phyloP scores from a whole-genome alignment of 2,888 invertebrate species.

The Blera fallax region DNA sequence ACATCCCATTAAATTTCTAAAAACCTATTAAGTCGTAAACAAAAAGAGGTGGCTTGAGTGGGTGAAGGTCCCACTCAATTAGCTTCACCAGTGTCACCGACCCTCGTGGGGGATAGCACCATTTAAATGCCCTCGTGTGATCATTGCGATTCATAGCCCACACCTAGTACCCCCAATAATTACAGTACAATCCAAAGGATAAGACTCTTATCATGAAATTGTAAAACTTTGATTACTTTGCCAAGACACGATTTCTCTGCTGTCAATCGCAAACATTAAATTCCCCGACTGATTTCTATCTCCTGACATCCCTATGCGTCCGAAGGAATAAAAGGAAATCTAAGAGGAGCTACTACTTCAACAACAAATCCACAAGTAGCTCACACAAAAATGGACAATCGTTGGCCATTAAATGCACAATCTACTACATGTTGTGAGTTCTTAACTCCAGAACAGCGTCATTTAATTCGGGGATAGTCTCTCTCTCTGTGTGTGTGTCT shows the following conservation, averaged over 20 bases:
- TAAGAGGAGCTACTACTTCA: constrained; percentile 27
- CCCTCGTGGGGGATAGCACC: no score
- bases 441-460: constrained; percentile 32
- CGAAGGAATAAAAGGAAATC: not conserved
- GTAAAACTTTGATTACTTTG: constrained; percentile 34
- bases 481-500: not conserved
- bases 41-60: no score
- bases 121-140: no score
- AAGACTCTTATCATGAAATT: constrained; percentile 30
- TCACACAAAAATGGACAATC: constrained; percentile 55
- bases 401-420: constrained; percentile 66
- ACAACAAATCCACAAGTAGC: constrained; percentile 59
- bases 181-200: not conserved
- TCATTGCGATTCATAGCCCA: no score
- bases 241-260: constrained; percentile 5
- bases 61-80: no score
- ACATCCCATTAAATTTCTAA: no score
- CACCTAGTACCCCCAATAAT: not conserved
- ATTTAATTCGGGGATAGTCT: constrained; percentile 20
- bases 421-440: constrained; percentile 63
- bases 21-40: no score
- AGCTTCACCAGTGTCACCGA: no score
- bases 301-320: not conserved
- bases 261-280: constrained; percentile 43
- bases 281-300: constrained; percentile 41